Evolutionary conservation across 2,113 vertebrate species (phyloP), one percentile per base, ranked within the genome.

Genomic region (Macheiramphus alcinus): DNA sequence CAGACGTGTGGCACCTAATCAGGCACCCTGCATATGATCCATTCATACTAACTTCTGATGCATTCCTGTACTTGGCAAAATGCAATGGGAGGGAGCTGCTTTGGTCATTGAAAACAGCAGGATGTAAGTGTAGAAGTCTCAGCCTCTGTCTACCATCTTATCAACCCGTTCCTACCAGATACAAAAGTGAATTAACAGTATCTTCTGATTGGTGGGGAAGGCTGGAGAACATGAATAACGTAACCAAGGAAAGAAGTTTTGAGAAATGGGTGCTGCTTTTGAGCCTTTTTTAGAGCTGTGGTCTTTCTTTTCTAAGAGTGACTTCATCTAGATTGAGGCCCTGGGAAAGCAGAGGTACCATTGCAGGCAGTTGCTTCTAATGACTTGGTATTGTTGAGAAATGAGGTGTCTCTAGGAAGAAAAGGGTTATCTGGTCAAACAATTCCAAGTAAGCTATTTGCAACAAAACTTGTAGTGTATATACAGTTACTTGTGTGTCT

Each of bases 161-260:
- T 13, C 58, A 71, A 14, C 19, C 34, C 34, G 12, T 45, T 80
- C 26, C 29, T 68, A 36, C 17, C 36, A 65, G 22, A 50, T 63
- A 40, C 27, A 67, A 76, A 75, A 66, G 31, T 26, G 66, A 74
- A 8, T n/a, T 47, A 52, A 36, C 10, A 17, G 17, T 59, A 10
- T 72, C 47, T 78, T 93, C 38, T 36, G 56, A 27, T 7, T 21
- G 25, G 11, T 34, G n/a, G 25, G 52, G 12, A 50, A 72, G 58
- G 65, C 0, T 1, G 14, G 13, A 80, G 29, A 55, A 55, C 2
- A 9, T 14, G 14, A 58, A 53, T 48, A 59, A 7, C 0, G 0
- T 29, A 40, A 58, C 21, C 19, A 74, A 65, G 31, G 40, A 68
- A 90, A 65, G 32, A 83, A 19, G 9, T 52, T 83, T 12, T 62